Conservation (phyloP, 2,797 vertebrate genomes). For the Heterohyrax brucei region DNA sequence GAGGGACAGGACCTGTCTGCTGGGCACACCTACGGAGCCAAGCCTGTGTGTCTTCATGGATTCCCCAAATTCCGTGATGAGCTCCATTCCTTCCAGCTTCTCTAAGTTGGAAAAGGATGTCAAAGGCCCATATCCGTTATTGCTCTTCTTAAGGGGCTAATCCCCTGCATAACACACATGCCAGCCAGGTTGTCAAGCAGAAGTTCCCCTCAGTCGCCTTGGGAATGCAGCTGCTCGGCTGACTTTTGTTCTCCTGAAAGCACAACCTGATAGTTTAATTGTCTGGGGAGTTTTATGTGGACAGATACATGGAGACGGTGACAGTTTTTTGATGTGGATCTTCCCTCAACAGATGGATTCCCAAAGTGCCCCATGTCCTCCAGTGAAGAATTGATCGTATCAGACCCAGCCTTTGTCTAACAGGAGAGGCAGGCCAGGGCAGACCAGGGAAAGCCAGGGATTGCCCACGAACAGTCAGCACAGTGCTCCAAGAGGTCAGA, state of each 20-base stretch:
- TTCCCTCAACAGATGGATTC: slow-evolving; percentile 50
- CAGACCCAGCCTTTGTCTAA: background rate
- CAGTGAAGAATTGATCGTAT: background rate
- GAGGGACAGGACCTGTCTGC: background rate
- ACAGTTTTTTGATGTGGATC: background rate
- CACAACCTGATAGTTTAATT: slow-evolving; percentile 69
- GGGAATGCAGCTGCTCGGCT: slow-evolving; percentile 85
- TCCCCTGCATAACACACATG: background rate
- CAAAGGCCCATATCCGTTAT: slow-evolving; percentile 86
- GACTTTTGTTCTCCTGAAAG: slow-evolving; percentile 76
- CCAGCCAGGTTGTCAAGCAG: slow-evolving; percentile 71
- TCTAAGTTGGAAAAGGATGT: slow-evolving; percentile 78
- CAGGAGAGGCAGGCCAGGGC: background rate
- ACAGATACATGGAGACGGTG: background rate
- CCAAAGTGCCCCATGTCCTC: background rate
- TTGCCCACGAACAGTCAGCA: background rate
- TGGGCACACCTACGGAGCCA: background rate
- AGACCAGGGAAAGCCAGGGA: background rate
- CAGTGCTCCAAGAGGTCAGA: background rate
- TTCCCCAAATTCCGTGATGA: background rate
- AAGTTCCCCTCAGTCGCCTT: slow-evolving; percentile 53
- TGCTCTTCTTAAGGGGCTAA: slow-evolving; percentile 70
- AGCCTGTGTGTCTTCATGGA: background rate
- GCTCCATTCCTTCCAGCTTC: slow-evolving; percentile 60
- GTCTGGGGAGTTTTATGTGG: slow-evolving; percentile 59